A percentile compares a stretch with the other conserved stretches of the same genome.
phyloP scores from a whole-genome alignment of 2,113 vertebrate genomes.

The Danionella cerebrum region DNA sequence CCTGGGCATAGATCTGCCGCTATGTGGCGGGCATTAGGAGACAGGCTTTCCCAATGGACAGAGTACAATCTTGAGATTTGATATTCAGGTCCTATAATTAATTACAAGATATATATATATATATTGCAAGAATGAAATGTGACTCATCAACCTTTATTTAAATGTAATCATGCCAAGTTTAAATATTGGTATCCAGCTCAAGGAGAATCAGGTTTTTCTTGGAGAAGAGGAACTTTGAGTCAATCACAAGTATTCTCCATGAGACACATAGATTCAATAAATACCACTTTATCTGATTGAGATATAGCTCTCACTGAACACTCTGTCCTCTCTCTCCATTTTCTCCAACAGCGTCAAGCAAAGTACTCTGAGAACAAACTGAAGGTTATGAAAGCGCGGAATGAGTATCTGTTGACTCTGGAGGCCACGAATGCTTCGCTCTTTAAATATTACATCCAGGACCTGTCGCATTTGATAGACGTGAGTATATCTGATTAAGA shows the following conservation, averaged over 20 bases:
- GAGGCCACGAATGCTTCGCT: slow-evolving; percentile 96
- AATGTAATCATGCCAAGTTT: too few species aligned
- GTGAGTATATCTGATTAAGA: slow-evolving; percentile 72
- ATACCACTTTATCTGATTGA: slow-evolving; percentile 1
- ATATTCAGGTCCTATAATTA: too few species aligned
- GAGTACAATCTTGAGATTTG: too few species aligned
- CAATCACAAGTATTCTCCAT: not conserved
- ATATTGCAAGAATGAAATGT: too few species aligned
- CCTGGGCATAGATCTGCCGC: too few species aligned
- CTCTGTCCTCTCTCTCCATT: not conserved
- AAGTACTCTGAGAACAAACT: slow-evolving; percentile 98
- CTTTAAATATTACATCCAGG: slow-evolving; percentile 97
- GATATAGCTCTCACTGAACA: not conserved
- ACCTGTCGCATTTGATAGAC: slow-evolving; percentile 94
- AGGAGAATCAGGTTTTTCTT: not conserved
- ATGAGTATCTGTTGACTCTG: slow-evolving; percentile 93
- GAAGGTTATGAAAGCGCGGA: slow-evolving; percentile 95
- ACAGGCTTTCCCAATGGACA: too few species aligned
- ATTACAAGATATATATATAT: too few species aligned
- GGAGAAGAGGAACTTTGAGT: slow-evolving; percentile 7
- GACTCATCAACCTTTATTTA: too few species aligned
- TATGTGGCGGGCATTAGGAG: too few species aligned
- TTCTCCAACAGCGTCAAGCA: slow-evolving; percentile 78
- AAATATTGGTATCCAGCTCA: too few species aligned
- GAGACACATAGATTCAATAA: slow-evolving; percentile 6